phyloP scores from a whole-genome alignment of 2,113 vertebrate species.

The Bujurquina vittata region DNA sequence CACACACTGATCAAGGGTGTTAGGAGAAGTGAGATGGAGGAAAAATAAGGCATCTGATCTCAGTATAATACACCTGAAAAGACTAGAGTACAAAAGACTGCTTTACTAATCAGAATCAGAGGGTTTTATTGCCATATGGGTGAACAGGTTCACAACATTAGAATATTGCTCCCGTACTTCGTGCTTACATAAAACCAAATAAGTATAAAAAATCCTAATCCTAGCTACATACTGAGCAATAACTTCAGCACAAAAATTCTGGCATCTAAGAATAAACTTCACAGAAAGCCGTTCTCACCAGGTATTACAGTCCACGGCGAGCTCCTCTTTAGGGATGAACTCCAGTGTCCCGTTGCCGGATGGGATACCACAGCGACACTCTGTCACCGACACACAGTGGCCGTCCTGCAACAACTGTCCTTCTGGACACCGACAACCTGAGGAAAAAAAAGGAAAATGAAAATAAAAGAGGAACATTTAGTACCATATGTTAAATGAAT shows the following conservation, averaged over 20 bases:
- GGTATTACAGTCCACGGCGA: slow-evolving; percentile 81
- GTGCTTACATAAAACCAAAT: too few species aligned
- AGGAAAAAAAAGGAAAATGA: background rate
- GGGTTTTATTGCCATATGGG: too few species aligned
- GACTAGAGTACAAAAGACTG: background rate
- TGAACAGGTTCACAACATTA: too few species aligned
- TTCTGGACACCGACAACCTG: slow-evolving; percentile 87
- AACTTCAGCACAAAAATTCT: background rate
- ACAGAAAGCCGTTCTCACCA: slow-evolving; percentile 78
- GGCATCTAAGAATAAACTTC: background rate
- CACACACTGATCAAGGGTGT: slow-evolving; percentile 79
- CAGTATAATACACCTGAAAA: background rate
- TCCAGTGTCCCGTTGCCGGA: slow-evolving; percentile 78
- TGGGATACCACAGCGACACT: slow-evolving; percentile 86
- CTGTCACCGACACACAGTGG: slow-evolving; percentile 76
- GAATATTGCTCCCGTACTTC: too few species aligned
- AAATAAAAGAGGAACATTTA: too few species aligned
- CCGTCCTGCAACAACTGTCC: slow-evolving; percentile 86
- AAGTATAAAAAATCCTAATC: too few species aligned
- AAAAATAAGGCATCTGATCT: background rate
- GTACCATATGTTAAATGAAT: background rate
- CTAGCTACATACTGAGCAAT: background rate
- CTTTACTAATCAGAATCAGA: background rate
- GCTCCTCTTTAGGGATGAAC: slow-evolving; percentile 69
- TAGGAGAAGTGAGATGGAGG: background rate